Percentiles rank a stretch among this genome's conserved stretches.
These are phyloP conservation scores for Brachionus koreanus DNA, from an alignment of 1,140 invertebrate genomes.

Conservation along the genomic window DNA sequence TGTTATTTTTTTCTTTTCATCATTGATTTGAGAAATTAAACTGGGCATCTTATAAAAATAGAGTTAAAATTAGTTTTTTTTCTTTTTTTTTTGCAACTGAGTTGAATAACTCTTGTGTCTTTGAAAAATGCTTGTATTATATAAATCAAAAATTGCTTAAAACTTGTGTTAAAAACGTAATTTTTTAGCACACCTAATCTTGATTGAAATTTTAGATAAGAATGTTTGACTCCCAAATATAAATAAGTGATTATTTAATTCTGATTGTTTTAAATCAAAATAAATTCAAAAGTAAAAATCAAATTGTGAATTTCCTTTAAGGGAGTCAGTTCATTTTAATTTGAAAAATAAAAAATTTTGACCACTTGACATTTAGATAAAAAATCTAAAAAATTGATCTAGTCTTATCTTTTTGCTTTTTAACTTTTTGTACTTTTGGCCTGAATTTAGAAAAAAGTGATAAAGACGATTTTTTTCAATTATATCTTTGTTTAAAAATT, in stretches of 20 bases:
- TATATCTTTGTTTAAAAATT: background rate
- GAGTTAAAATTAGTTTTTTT: too few relatives aligned
- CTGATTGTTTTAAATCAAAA: too few relatives aligned
- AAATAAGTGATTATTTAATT: too few relatives aligned
- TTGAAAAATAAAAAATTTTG: background rate
- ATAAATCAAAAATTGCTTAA: background rate
- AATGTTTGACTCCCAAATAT: background rate
- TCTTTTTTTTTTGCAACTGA: too few relatives aligned
- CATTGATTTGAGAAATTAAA: background rate
- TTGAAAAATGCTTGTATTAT: background rate
- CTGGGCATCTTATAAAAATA: slow-evolving; percentile 30
- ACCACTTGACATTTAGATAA: too few relatives aligned
- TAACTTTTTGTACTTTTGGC: too few relatives aligned
- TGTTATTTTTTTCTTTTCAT: slow-evolving; percentile 2
- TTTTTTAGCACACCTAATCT: background rate
- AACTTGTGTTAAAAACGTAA: background rate
- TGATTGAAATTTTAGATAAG: background rate
- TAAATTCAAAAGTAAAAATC: too few relatives aligned
- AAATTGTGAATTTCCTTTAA: too few relatives aligned
- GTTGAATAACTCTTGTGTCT: background rate
- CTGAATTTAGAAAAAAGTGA: too few relatives aligned
- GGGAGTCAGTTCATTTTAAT: background rate
- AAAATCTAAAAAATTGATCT: background rate
- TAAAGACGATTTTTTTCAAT: too few relatives aligned
- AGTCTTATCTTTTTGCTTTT: too few relatives aligned